phyloP scores from a whole-genome alignment of 2,888 invertebrate species.

The Rambutsinella grinnellia region DNA sequence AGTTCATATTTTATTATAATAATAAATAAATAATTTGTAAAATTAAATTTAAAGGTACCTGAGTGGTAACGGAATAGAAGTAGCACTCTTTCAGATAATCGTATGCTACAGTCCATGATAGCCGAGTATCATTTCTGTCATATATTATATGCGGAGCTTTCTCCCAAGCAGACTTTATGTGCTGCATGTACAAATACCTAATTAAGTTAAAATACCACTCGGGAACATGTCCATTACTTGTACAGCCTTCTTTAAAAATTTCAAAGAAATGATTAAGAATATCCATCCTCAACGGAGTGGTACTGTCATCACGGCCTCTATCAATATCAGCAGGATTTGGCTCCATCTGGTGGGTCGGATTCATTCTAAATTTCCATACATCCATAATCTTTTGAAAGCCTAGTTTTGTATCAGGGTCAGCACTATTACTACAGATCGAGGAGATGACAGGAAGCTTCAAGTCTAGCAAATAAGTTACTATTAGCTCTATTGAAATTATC shows the following conservation, averaged over 20 bases:
- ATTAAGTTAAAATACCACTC: constrained; percentile 23
- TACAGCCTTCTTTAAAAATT: constrained; percentile 15
- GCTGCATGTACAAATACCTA: constrained; percentile 29
- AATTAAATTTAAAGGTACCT: too few relatives aligned
- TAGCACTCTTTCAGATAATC: not conserved
- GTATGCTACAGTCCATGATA: not conserved
- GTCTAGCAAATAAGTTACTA: constrained; percentile 8
- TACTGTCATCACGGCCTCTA: not conserved
- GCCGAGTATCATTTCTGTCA: constrained; percentile 16
- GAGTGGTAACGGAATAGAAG: too few relatives aligned
- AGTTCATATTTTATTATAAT: too few relatives aligned
- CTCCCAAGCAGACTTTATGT: constrained; percentile 26
- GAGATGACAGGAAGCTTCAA: constrained; percentile 10
- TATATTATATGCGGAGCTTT: constrained; percentile 6
- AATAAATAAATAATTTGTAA: too few relatives aligned
- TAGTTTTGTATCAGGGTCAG: constrained; percentile 7
- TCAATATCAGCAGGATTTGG: constrained; percentile 30
- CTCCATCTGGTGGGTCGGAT: constrained; percentile 15
- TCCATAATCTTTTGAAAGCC: constrained; percentile 32
- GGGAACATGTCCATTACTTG: not conserved
- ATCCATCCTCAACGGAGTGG: constrained; percentile 2
- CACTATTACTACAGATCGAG: constrained; percentile 6
- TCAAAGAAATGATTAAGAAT: constrained; percentile 13
- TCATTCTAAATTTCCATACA: constrained; percentile 38
- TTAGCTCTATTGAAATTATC: not conserved